Percentiles rank a stretch among this genome's conserved stretches.
Conservation (phyloP, 1,140 invertebrate genomes). For the Spodoptera frugiperda region DNA sequence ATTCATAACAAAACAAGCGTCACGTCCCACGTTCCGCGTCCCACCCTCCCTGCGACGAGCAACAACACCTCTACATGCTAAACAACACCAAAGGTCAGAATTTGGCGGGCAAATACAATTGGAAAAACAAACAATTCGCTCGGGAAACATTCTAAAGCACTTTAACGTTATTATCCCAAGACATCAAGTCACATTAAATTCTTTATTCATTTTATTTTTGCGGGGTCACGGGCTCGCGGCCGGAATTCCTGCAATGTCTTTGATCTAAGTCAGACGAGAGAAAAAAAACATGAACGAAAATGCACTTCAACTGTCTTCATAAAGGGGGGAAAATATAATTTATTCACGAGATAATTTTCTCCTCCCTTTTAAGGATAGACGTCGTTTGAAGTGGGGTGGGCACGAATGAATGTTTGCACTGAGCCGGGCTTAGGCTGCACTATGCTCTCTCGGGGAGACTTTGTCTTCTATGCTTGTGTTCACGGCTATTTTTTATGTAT, state of each 20-base stretch:
- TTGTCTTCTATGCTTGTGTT: slow-evolving; percentile 56
- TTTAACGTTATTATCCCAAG: slow-evolving; percentile 78
- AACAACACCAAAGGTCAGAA: slow-evolving; percentile 51
- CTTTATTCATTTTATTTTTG: slow-evolving; percentile 83
- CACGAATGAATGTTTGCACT: slow-evolving; percentile 76
- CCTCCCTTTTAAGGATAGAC: slow-evolving; percentile 74
- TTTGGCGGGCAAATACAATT: slow-evolving; percentile 68
- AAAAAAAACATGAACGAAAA: slow-evolving; percentile 82
- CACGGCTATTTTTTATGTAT: slow-evolving; percentile 47
- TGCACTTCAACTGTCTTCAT: slow-evolving; percentile 85
- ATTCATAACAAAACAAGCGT: slow-evolving; percentile 12
- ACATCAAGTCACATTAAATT: slow-evolving; percentile 84
- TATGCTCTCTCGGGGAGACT: slow-evolving; percentile 62
- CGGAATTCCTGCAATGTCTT: slow-evolving; percentile 81
- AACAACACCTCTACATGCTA: slow-evolving; percentile 17
- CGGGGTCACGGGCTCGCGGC: slow-evolving; percentile 67
- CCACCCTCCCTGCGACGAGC: background rate
- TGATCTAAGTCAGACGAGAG: slow-evolving; percentile 78
- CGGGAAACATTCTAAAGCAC: slow-evolving; percentile 73
- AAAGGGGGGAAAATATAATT: slow-evolving; percentile 85
- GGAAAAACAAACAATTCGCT: slow-evolving; percentile 72
- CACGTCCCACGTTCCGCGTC: background rate
- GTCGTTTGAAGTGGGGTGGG: slow-evolving; percentile 76
- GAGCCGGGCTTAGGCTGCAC: slow-evolving; percentile 54
- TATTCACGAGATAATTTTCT: slow-evolving; percentile 86